Evolutionary conservation across 2,113 vertebrate genomes (phyloP).

Genomic region (Cathartes aura): DNA sequence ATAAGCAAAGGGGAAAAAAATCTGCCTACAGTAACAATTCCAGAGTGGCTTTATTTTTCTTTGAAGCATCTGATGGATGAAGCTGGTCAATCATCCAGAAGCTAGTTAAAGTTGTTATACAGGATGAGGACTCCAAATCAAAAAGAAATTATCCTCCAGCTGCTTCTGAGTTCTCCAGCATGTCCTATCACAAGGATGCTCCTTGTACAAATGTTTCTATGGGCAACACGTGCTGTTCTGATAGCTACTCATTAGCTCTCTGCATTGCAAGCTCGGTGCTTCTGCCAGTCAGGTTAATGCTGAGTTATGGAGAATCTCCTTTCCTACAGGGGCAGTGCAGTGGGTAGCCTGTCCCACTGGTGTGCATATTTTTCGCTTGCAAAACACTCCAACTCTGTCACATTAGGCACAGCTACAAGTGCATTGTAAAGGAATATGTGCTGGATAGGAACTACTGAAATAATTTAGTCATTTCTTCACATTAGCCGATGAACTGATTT

Average conservation of each 20-base stretch:
- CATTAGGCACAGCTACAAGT: neutral
- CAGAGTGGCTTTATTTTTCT: neutral
- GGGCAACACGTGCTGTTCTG: neutral
- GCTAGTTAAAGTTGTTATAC: neutral
- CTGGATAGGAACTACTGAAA: neutral
- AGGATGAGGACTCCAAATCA: constrained; percentile 22
- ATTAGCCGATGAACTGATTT: neutral
- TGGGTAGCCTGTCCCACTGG: neutral
- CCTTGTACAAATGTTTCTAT: neutral
- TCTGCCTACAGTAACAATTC: neutral
- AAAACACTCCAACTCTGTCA: neutral
- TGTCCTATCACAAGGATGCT: neutral
- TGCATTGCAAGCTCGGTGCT: neutral
- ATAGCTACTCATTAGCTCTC: neutral
- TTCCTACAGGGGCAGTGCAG: neutral
- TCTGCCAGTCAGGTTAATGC: neutral
- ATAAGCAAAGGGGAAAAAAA: neutral
- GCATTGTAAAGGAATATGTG: neutral
- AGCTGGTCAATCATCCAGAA: constrained; percentile 31
- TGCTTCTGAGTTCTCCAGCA: constrained; percentile 12
- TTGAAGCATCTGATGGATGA: constrained; percentile 2
- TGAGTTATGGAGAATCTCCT: neutral
- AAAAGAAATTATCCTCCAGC: constrained; percentile 32
- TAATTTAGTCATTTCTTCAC: neutral
- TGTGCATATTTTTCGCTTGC: neutral